Conservation (phyloP, 2,797 vertebrate species). For the Sebastes matsubarae region DNA sequence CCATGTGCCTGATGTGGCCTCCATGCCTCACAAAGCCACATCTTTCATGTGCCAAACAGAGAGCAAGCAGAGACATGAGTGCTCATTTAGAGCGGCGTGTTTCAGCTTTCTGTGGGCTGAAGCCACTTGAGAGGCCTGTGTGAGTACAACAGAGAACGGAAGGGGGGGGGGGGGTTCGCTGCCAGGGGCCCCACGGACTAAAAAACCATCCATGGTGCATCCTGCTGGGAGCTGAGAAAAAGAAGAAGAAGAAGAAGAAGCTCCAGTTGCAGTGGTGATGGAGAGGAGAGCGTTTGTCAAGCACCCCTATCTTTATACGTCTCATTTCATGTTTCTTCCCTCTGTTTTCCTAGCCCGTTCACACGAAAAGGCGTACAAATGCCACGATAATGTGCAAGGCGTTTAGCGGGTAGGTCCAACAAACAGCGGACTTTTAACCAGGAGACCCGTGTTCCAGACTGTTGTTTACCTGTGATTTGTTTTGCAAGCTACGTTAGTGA, state of each 20-base stretch:
- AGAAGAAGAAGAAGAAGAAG: not conserved
- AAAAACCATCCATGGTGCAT: not conserved
- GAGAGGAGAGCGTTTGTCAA: not conserved
- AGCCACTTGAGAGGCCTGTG: conserved; percentile 70
- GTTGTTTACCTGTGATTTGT: no score
- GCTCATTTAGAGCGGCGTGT: conserved; percentile 60
- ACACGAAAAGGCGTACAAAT: no score
- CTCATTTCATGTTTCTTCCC: not conserved
- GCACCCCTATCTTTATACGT: not conserved
- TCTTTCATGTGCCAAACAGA: conserved; percentile 67
- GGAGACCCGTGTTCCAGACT: no score
- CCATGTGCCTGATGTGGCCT: conserved; percentile 53
- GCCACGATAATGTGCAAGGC: no score
- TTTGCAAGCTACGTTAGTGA: no score
- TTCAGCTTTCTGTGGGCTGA: conserved; percentile 58
- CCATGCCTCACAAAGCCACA: conserved; percentile 55
- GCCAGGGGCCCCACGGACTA: conserved; percentile 41
- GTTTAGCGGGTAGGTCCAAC: no score
- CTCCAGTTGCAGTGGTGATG: conserved; percentile 18
- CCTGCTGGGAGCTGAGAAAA: conserved; percentile 9
- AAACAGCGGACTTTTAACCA: no score
- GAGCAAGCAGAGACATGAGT: conserved; percentile 63
- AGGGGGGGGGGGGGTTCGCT: not conserved
- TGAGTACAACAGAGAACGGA: conserved; percentile 13
- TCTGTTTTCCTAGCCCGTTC: not conserved